Conservation (phyloP, 92 coral and sea anemone genomes). For the Nematostella vectensis region DNA sequence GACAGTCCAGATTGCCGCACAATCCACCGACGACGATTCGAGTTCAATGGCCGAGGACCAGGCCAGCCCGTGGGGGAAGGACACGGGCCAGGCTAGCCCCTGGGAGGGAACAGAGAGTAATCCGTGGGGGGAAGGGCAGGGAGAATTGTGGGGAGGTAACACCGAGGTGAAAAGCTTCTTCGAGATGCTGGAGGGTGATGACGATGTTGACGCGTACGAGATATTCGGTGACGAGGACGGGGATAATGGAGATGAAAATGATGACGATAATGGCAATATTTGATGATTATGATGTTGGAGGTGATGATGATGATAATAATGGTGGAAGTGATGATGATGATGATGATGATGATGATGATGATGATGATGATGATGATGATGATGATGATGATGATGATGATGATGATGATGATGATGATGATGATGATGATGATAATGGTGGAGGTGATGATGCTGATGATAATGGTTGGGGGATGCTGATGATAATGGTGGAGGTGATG, state of each 20-base stretch:
- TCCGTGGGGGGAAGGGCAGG: background rate
- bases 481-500: no score
- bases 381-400: no score
- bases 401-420: no score
- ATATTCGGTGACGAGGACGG: slow-evolving; percentile 56
- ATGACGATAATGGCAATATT: no score
- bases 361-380: no score
- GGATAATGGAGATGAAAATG: slow-evolving; percentile 29
- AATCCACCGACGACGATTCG: slow-evolving; percentile 3
- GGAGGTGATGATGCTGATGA: no score
- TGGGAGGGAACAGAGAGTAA: slow-evolving; percentile 1
- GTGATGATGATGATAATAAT: background rate
- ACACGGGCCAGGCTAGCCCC: slow-evolving; percentile 1
- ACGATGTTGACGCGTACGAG: slow-evolving; percentile 83
- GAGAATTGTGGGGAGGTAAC: slow-evolving; percentile 43
- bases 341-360: no score
- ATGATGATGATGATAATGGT: no score
- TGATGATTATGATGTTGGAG: background rate
- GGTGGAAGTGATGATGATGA: no score
- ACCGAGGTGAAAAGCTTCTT: slow-evolving; percentile 59
- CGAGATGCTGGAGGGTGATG: slow-evolving; percentile 75
- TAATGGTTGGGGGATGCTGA: no score
- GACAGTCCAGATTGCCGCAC: slow-evolving; percentile 7
- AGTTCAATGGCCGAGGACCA: background rate
- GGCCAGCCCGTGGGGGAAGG: slow-evolving; percentile 7